These are phyloP conservation scores for Drosophila flavopinicola DNA, from an alignment of 2,888 invertebrate genomes.

Conservation along the genomic window DNA sequence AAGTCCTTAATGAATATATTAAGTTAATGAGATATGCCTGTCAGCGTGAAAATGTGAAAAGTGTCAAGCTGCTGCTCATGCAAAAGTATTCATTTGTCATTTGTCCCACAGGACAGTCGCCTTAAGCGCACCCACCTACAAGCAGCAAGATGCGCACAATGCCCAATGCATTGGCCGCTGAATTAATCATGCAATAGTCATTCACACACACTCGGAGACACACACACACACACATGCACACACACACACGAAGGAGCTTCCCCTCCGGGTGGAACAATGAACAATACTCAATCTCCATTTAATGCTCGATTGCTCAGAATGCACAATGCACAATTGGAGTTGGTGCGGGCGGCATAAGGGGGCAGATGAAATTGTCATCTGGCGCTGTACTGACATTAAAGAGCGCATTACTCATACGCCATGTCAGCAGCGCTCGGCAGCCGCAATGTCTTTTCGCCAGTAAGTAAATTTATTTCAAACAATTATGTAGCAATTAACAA, in stretches of 20 bases:
- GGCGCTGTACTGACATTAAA: slow-evolving; percentile 27
- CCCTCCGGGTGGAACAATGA: slow-evolving; percentile 13
- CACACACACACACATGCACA: slow-evolving; percentile 3
- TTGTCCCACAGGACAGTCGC: slow-evolving; percentile 20
- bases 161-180: slow-evolving; percentile 35
- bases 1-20: slow-evolving; percentile 4
- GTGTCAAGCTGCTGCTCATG: slow-evolving; percentile 11
- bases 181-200: slow-evolving; percentile 64
- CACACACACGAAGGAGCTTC: background rate
- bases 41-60: slow-evolving; percentile 5
- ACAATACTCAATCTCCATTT: slow-evolving; percentile 55
- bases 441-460: slow-evolving; percentile 39
- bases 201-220: slow-evolving; percentile 45
- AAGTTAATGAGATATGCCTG: slow-evolving; percentile 7
- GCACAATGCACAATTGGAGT: slow-evolving; percentile 47
- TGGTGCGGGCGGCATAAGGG: background rate
- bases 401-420: slow-evolving; percentile 71
- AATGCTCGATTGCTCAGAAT: slow-evolving; percentile 56
- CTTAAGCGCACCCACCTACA: slow-evolving; percentile 1
- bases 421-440: slow-evolving; percentile 58
- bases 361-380: background rate
- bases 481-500: slow-evolving; percentile 79
- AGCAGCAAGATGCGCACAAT: slow-evolving; percentile 22
- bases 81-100: slow-evolving; percentile 27
- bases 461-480: slow-evolving; percentile 77